Conservation (phyloP, 2,888 invertebrate species). For the Idaea straminata region DNA sequence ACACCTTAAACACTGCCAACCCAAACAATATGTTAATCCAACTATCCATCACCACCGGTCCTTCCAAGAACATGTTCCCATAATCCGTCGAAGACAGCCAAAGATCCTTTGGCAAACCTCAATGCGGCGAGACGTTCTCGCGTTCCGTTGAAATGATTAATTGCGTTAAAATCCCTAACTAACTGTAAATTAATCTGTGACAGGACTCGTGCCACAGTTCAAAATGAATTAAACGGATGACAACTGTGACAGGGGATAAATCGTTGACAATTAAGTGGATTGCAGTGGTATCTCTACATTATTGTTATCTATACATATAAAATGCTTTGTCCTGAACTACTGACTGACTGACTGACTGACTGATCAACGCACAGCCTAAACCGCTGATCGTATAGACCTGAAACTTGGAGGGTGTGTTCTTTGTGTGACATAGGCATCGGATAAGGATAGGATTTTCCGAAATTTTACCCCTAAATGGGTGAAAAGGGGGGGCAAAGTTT, state of each 20-base stretch:
- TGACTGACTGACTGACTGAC: too few species aligned
- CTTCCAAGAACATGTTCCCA: slow-evolving; percentile 67
- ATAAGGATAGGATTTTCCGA: too few species aligned
- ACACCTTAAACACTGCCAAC: slow-evolving; percentile 23
- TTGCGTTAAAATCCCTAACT: slow-evolving; percentile 29
- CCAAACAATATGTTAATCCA: slow-evolving; percentile 41
- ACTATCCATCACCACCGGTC: slow-evolving; percentile 54
- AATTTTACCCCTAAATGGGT: too few species aligned
- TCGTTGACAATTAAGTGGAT: slow-evolving; percentile 64
- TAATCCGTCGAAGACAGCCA: slow-evolving; percentile 63
- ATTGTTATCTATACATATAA: neutral
- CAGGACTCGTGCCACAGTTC: slow-evolving; percentile 45
- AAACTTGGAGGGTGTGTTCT: too few species aligned
- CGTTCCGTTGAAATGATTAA: slow-evolving; percentile 31
- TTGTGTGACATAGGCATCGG: too few species aligned
- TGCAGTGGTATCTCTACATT: slow-evolving; percentile 40
- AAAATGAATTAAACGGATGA: slow-evolving; percentile 65
- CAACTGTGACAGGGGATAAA: slow-evolving; percentile 69
- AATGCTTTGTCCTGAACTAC: too few species aligned
- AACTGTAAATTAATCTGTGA: slow-evolving; percentile 16
- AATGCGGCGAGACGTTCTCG: slow-evolving; percentile 23
- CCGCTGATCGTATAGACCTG: slow-evolving; percentile 10
- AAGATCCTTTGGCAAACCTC: slow-evolving; percentile 43
- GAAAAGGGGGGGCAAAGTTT: too few species aligned
- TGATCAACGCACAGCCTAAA: too few species aligned